Percentiles rank a stretch among this genome's conserved stretches.
These are phyloP conservation scores for Aphaenogaster rudis DNA, from an alignment of 1,140 invertebrate species.

Conservation along the genomic window DNA sequence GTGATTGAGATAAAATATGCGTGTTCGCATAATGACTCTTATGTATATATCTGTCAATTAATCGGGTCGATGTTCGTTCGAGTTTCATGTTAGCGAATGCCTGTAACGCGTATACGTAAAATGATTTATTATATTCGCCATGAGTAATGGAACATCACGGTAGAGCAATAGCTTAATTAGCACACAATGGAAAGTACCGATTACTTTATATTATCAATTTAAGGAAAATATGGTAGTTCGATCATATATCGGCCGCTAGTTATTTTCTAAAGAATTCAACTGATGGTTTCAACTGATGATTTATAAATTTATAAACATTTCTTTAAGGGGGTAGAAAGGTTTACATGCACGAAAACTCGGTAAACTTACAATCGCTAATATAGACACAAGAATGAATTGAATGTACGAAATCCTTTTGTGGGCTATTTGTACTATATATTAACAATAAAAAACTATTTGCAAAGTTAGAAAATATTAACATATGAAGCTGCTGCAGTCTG, in stretches of 20 bases:
- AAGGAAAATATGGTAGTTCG: neutral
- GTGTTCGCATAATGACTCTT: constrained; percentile 45
- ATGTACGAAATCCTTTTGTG: too few relatives aligned
- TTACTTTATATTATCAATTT: constrained; percentile 8
- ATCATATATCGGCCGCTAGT: neutral
- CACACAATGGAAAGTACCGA: neutral
- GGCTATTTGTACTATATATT: too few relatives aligned
- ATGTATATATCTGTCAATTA: constrained; percentile 56
- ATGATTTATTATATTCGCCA: constrained; percentile 34
- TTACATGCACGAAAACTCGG: too few relatives aligned
- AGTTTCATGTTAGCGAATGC: neutral
- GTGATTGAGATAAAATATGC: constrained; percentile 54
- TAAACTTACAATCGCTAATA: too few relatives aligned
- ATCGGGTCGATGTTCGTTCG: constrained; percentile 38
- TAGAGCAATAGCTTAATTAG: constrained; percentile 26
- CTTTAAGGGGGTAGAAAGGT: too few relatives aligned
- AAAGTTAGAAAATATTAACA: too few relatives aligned
- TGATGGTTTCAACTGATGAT: neutral
- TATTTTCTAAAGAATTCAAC: neutral
- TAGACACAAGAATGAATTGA: too few relatives aligned
- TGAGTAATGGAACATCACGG: constrained; percentile 30
- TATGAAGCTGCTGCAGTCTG: too few relatives aligned
- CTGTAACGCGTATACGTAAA: neutral
- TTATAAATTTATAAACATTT: constrained; percentile 6
- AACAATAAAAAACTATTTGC: too few relatives aligned